Base-by-base conservation (phyloP, 2,888 invertebrate species). In the Cartodere bifasciata region DNA sequence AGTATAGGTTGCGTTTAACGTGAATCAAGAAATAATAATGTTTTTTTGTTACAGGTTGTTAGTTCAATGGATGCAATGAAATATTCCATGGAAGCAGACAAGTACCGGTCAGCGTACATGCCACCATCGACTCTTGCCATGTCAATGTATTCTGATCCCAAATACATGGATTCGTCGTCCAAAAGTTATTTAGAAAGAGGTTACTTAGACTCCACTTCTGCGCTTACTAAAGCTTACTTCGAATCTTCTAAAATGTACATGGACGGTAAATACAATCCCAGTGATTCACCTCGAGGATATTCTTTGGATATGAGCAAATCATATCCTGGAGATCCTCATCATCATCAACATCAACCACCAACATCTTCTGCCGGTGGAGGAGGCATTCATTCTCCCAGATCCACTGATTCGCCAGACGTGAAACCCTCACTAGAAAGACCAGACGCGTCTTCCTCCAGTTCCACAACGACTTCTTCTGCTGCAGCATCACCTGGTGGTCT, bases 31-130 rank as follows among this genome's bases (percentile, higher is more conserved):
- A 20, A 7, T 7, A 20, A 20, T 20, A 20, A 20, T 7, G n/a
- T 28, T 33, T 23, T 26, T n/a, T 53, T 63, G 56, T 69, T 68
- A 1, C 69, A 79, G 79, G 74, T 80, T 37, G 75, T 75, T 4
- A 73, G 75, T 28, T 69, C 79, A 39, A 79, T 81, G 78, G 81
- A 81, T 50, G 71, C 72, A 10, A 79, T 80, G 76, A 80, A 80
- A 50, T 80, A 81, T 53, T 75, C 79, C 6, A 71, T 80, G 63
- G 80, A 80, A 43, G 75, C 77, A 0, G 81, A 81, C 46, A 81
- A 81, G 47, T 81, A 81, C 56, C 67, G 81, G 31, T 72, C 75
- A 13, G 65, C 72, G 1, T 81, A 80, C 60, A 74, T 70, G 64
- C 69, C 70, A 2, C 69, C 70, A 2, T 66, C 67, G 22, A 65